A percentile compares a stretch with the other conserved stretches of the same genome.
Evolutionary conservation across 2,113 vertebrate genomes (phyloP).

Genomic region (Parus major): DNA sequence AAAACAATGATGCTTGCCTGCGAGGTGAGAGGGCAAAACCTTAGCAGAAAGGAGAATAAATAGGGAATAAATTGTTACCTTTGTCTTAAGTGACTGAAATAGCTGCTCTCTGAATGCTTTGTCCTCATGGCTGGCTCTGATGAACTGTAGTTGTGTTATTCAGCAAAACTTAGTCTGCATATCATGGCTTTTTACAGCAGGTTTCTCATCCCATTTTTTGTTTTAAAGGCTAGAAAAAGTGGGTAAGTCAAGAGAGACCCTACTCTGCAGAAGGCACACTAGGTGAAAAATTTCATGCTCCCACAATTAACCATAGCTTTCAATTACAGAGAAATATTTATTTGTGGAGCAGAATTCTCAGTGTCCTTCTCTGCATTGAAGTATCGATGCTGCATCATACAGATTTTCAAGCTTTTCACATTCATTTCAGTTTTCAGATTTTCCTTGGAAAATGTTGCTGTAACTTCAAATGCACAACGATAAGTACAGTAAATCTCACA

Average conservation of each 20-base stretch:
- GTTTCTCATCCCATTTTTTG: neutral
- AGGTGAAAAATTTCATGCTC: neutral
- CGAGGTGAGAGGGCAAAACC: conserved; percentile 22
- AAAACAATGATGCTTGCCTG: conserved; percentile 50
- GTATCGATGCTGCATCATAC: neutral
- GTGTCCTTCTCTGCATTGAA: neutral
- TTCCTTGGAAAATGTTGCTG: neutral
- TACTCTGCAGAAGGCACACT: neutral
- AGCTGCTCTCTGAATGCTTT: conserved; percentile 5
- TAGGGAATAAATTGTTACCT: conserved; percentile 48
- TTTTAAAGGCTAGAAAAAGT: neutral
- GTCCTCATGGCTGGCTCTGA: neutral
- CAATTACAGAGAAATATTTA: neutral
- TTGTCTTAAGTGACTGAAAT: conserved; percentile 35
- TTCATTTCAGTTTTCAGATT: too few species aligned
- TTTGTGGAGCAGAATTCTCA: neutral
- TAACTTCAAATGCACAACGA: neutral
- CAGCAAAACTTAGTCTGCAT: neutral
- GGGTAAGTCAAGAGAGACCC: neutral
- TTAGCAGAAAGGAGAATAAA: conserved; percentile 38
- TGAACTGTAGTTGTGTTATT: neutral
- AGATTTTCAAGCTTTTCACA: neutral
- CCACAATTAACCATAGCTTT: neutral
- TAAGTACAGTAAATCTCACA: neutral
- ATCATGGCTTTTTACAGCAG: neutral